Evolutionary conservation across 2,113 vertebrate genomes (phyloP), one percentile per base, ranked within the genome.

Genomic region (Rhegmatorhina hoffmannsi): DNA sequence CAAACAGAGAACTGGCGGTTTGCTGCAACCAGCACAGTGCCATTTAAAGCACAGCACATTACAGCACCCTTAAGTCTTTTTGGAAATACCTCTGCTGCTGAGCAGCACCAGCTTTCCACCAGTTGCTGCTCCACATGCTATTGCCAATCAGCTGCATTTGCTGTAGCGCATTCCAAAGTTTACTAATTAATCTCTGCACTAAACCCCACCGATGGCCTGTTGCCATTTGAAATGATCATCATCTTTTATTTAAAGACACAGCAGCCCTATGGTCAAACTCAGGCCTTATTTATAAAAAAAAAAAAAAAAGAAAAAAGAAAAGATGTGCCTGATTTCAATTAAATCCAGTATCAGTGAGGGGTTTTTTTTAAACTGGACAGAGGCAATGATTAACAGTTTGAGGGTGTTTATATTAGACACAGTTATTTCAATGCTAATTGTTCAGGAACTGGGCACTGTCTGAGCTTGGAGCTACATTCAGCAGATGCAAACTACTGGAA

Each of bases 121-220:
- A 98, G 98, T 98, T 98, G 98, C 97, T 98, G 91, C 96, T 95
- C 97, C 99, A 99, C 97, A 95, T 99, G 98, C 97, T 98, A 87
- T 93, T 98, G 98, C 98, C 98, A 98, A 98, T 99, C 99, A 99
- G 96, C 74, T 95, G 87, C 97, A 97, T 97, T 97, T 98, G 97
- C 96, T 96, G 91, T 93, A 96, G 93, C 50, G 81, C 96, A 98
- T 98, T 98, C 97, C 97, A 77, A 92, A 97, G 93, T 98, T 97
- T 98, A 97, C 97, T 97, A 98, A 98, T 97, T 98, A 97, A 98
- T 98, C 97, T 98, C 96, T 91, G 87, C 95, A 96, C 94, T 95
- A 92, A 96, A 96, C 95, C 89, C 90, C 89, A 84, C 76, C 4
- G 86, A 90, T 94, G 95, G 96, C 92, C 1, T 44, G 60, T 59